A percentile compares a stretch with the other conserved stretches of the same genome.
Evolutionary conservation across 1,140 invertebrate genomes (phyloP).

Genomic region (Leguminivora glycinivorella): DNA sequence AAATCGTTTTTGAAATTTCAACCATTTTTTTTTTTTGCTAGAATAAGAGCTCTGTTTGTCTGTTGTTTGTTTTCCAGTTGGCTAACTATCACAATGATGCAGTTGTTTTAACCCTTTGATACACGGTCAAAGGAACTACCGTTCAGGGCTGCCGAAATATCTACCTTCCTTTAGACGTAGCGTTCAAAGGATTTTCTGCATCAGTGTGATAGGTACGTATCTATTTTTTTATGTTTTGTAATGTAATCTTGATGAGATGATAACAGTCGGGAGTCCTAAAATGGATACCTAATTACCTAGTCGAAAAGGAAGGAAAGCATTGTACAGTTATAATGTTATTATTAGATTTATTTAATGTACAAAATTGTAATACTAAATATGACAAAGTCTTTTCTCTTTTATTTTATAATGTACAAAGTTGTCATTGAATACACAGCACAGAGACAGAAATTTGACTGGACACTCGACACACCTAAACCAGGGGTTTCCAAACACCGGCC

Average conservation of each 20-base stretch:
- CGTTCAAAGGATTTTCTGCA: too few species aligned
- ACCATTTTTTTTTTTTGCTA: not conserved
- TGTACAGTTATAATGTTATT: not conserved
- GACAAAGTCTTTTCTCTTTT: not conserved
- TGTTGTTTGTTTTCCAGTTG: too few species aligned
- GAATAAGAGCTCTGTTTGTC: too few species aligned
- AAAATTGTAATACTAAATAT: conserved; percentile 8
- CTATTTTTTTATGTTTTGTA: not conserved
- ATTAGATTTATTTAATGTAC: not conserved
- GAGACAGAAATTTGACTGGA: too few species aligned
- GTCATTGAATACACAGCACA: too few species aligned
- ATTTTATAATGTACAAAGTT: not conserved
- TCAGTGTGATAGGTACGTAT: too few species aligned
- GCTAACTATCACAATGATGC: not conserved
- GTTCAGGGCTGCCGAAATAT: too few species aligned
- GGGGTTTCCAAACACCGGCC: too few species aligned
- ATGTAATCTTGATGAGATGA: not conserved
- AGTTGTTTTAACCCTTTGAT: too few species aligned
- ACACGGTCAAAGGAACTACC: too few species aligned
- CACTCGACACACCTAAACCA: too few species aligned
- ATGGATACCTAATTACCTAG: not conserved
- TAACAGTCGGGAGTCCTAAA: not conserved
- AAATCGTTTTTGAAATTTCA: not conserved
- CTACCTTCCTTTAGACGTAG: too few species aligned
- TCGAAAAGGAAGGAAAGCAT: not conserved